phyloP scores from a whole-genome alignment of 2,113 vertebrate species.

The Cnemophilus loriae region DNA sequence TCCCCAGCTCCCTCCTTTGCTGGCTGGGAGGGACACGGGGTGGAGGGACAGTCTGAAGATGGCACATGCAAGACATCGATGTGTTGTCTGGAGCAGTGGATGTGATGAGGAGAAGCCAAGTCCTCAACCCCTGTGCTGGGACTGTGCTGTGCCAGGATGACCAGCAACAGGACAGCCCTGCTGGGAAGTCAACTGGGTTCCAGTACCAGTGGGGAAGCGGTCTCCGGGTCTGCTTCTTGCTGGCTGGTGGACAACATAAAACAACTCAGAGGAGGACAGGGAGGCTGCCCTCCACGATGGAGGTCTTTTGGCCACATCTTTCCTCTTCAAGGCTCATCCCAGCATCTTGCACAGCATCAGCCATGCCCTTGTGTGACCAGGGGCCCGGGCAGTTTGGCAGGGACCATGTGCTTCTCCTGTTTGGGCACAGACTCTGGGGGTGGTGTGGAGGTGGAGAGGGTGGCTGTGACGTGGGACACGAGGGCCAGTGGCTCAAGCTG shows the following conservation, averaged over 20 bases:
- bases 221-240: not conserved
- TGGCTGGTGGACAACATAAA: not conserved
- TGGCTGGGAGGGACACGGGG: not conserved
- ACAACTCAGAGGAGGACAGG: not conserved
- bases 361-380: not conserved
- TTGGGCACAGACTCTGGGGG: not conserved
- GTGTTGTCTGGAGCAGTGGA: not conserved
- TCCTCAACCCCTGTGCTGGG: rapidly evolving
- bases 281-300: not conserved
- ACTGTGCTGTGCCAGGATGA: not conserved
- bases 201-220: not conserved
- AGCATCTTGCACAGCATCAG: not conserved
- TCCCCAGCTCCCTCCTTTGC: not conserved
- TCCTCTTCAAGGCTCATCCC: not conserved
- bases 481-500: not conserved
- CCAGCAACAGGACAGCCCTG: not conserved
- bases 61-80: rapidly evolving
- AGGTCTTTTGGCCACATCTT: not conserved
- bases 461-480: rapidly evolving
- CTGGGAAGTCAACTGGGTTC: not conserved
- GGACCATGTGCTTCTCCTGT: rapidly evolving
- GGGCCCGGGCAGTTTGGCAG: not conserved
- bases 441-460: not conserved
- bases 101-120: not conserved
- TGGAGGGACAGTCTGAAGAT: not conserved